Percentiles rank a stretch among this genome's conserved stretches.
Conservation (phyloP, 2,113 vertebrate genomes). For the Poeciliopsis occidentalis region DNA sequence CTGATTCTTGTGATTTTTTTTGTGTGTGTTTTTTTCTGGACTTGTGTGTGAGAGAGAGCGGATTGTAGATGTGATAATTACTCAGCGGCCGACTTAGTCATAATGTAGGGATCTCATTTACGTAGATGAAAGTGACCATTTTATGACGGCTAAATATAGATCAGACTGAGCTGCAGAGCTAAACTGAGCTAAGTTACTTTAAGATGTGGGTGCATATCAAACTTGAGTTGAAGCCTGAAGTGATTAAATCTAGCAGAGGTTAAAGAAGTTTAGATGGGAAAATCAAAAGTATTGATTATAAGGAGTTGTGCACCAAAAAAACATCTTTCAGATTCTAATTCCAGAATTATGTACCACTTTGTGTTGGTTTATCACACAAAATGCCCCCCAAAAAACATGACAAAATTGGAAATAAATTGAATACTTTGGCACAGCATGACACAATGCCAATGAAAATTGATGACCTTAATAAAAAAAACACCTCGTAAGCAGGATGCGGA, state of each 20-base stretch:
- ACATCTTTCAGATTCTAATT: too few relatives aligned
- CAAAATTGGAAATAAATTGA: too few relatives aligned
- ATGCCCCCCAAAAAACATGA: too few relatives aligned
- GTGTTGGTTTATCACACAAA: too few relatives aligned
- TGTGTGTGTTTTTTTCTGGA: slow-evolving; percentile 3
- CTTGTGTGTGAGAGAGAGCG: slow-evolving; percentile 61
- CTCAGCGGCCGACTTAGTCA: slow-evolving; percentile 59
- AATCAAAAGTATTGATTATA: background rate
- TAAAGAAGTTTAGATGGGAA: slow-evolving; percentile 32
- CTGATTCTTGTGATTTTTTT: slow-evolving; percentile 45
- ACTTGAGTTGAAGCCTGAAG: background rate
- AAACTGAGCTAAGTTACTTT: slow-evolving; percentile 32
- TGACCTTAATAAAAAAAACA: too few relatives aligned
- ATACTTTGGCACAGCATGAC: too few relatives aligned
- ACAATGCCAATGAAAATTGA: too few relatives aligned
- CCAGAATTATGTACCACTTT: too few relatives aligned
- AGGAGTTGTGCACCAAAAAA: too few relatives aligned
- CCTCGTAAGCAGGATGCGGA: too few relatives aligned
- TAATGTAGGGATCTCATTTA: slow-evolving; percentile 25
- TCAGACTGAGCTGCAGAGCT: slow-evolving; percentile 23
- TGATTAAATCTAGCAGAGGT: slow-evolving; percentile 17
- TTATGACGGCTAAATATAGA: slow-evolving; percentile 40
- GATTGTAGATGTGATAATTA: slow-evolving; percentile 60
- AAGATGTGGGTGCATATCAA: slow-evolving; percentile 22
- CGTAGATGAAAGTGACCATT: slow-evolving; percentile 49